phyloP scores from a whole-genome alignment of 2,113 vertebrate species.

The Pipa parva region DNA sequence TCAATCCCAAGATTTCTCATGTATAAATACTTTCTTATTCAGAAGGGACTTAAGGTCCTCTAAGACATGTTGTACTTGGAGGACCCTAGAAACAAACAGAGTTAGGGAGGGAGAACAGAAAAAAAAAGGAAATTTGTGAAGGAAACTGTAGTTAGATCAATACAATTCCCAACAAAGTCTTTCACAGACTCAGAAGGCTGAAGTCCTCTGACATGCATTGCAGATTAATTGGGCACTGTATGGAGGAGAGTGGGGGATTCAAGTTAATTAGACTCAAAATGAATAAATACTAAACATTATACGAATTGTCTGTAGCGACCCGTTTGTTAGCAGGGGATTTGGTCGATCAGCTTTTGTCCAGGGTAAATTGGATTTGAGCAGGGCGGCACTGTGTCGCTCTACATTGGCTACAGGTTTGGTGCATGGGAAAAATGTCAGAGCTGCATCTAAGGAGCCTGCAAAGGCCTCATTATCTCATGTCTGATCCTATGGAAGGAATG shows the following conservation, averaged over 20 bases:
- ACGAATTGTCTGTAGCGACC: conserved; percentile 73
- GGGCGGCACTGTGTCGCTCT: conserved; percentile 80
- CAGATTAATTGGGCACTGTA: conserved; percentile 87
- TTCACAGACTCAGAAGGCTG: conserved; percentile 69
- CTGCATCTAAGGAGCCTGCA: conserved; percentile 54
- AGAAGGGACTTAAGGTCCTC: conserved; percentile 19
- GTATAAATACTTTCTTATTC: conserved; percentile 32
- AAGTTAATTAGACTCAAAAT: conserved; percentile 94
- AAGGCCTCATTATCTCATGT: conserved; percentile 83
- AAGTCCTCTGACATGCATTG: conserved; percentile 80
- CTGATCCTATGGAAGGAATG: conserved; percentile 68
- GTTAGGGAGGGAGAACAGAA: conserved; percentile 41
- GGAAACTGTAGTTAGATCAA: conserved; percentile 83
- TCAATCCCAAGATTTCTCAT: conserved; percentile 36
- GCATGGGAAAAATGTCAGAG: conserved; percentile 77
- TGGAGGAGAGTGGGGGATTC: conserved; percentile 76
- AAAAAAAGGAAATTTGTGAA: conserved; percentile 32
- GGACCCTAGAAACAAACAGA: conserved; percentile 31
- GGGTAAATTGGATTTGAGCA: conserved; percentile 87
- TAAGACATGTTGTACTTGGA: conserved; percentile 30
- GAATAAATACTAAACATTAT: conserved; percentile 81
- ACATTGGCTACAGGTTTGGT: conserved; percentile 79
- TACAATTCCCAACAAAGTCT: conserved; percentile 75
- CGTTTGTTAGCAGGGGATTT: conserved; percentile 83
- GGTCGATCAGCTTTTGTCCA: conserved; percentile 87